These are phyloP conservation scores for Phoxinus phoxinus DNA, from an alignment of 2,113 vertebrate genomes.

Conservation along the genomic window DNA sequence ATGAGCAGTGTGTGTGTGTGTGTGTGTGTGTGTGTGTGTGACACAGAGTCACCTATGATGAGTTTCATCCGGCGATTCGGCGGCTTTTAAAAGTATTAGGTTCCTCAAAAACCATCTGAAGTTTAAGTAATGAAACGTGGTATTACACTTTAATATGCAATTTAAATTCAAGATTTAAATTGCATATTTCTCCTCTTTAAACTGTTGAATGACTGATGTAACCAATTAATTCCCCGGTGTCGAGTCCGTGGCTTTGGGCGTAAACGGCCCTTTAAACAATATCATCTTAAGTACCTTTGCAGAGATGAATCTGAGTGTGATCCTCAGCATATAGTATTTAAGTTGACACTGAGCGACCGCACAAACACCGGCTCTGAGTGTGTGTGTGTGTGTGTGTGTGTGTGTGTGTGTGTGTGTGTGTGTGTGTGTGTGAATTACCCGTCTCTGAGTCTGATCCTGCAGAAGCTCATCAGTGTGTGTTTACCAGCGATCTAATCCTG, in stretches of 20 bases:
- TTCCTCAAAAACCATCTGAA: slow-evolving; percentile 54
- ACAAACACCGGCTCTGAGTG: slow-evolving; percentile 33
- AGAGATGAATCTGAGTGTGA: slow-evolving; percentile 61
- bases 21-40: too few species aligned
- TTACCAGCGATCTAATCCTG: slow-evolving; percentile 66
- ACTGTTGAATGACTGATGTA: slow-evolving; percentile 61
- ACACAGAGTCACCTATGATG: not conserved
- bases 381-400: too few species aligned
- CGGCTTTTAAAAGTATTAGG: slow-evolving; percentile 48
- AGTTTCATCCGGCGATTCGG: not conserved
- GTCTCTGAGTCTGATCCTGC: slow-evolving; percentile 68
- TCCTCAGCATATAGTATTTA: slow-evolving; percentile 64
- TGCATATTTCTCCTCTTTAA: slow-evolving; percentile 51
- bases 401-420: too few species aligned
- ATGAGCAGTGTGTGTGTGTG: not conserved
- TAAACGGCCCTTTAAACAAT: slow-evolving; percentile 54
- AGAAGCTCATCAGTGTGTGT: slow-evolving; percentile 69
- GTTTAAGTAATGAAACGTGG: slow-evolving; percentile 52
- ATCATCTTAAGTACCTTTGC: slow-evolving; percentile 53
- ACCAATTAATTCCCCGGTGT: slow-evolving; percentile 59
- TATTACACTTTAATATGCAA: slow-evolving; percentile 61
- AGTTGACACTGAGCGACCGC: slow-evolving; percentile 60
- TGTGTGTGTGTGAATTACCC: too few species aligned
- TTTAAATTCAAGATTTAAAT: slow-evolving; percentile 65
- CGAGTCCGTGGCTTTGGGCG: slow-evolving; percentile 38